A percentile compares a stretch with the other conserved stretches of the same genome.
Conservation (phyloP, 2,113 vertebrate species). For the Galeopterus variegatus region DNA sequence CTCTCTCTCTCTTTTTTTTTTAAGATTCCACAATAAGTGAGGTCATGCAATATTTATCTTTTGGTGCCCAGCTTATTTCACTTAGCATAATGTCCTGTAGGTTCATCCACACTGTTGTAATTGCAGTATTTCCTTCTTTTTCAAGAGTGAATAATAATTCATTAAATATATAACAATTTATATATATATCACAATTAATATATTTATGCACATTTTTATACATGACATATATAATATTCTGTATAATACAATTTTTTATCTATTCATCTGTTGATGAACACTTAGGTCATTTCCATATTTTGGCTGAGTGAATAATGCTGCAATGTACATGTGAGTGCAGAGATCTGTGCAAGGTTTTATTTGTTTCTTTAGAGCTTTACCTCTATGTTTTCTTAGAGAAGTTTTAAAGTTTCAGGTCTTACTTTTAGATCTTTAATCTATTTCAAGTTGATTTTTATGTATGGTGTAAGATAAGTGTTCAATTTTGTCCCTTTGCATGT, state of each 20-base stretch:
- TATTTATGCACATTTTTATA: no score
- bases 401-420: neutral
- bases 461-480: neutral
- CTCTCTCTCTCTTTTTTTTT: neutral
- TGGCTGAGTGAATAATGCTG: neutral
- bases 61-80: neutral
- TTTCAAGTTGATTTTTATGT: neutral
- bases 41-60: neutral
- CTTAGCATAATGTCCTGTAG: neutral
- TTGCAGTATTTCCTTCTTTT: neutral
- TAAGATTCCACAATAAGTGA: neutral
- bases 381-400: neutral
- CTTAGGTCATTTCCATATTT: neutral
- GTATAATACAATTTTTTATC: neutral
- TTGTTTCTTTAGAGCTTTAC: neutral
- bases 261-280: neutral
- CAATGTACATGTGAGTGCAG: no score
- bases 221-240: neutral
- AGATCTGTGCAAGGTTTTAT: no score
- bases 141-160: neutral
- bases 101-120: neutral
- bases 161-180: no score
- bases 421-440: neutral
- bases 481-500: neutral
- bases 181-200: no score